Evolutionary conservation across 2,888 invertebrate species (phyloP).

Genomic region (Notocelia uddmanniana): DNA sequence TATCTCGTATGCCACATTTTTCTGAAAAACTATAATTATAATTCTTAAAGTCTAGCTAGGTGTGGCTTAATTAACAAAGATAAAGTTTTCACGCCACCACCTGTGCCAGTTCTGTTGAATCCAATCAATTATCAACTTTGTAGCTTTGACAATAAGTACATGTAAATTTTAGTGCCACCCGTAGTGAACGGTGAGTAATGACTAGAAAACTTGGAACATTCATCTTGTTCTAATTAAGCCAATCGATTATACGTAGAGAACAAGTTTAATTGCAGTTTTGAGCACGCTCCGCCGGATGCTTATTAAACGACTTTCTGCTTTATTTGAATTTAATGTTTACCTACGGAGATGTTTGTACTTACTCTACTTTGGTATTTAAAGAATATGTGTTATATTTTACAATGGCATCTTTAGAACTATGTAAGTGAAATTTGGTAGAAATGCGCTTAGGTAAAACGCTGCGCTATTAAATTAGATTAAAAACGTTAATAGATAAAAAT

Average conservation of each 20-base stretch:
- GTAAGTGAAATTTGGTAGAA: no score
- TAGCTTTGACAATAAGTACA: conserved; percentile 1
- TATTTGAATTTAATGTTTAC: conserved; percentile 39
- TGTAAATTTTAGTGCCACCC: conserved; percentile 13
- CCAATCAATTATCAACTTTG: conserved; percentile 23
- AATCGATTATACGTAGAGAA: conserved; percentile 60
- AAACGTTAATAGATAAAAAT: no score
- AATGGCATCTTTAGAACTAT: no score
- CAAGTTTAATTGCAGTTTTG: conserved; percentile 61
- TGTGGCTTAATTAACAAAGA: conserved; percentile 13
- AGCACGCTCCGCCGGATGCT: conserved; percentile 41
- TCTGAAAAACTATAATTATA: no score
- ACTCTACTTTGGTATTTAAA: no score
- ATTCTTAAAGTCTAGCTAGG: neutral
- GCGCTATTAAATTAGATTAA: no score
- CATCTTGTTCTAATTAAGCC: conserved; percentile 67
- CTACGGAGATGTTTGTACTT: no score
- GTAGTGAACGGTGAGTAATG: conserved; percentile 54
- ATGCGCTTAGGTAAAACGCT: no score
- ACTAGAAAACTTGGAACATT: conserved; percentile 62
- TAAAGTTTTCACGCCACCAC: conserved; percentile 20
- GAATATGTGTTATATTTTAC: no score
- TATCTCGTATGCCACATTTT: neutral
- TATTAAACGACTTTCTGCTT: conserved; percentile 32
- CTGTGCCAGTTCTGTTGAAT: neutral